Conservation (phyloP, 2,113 vertebrate species). For the Cathartes aura region DNA sequence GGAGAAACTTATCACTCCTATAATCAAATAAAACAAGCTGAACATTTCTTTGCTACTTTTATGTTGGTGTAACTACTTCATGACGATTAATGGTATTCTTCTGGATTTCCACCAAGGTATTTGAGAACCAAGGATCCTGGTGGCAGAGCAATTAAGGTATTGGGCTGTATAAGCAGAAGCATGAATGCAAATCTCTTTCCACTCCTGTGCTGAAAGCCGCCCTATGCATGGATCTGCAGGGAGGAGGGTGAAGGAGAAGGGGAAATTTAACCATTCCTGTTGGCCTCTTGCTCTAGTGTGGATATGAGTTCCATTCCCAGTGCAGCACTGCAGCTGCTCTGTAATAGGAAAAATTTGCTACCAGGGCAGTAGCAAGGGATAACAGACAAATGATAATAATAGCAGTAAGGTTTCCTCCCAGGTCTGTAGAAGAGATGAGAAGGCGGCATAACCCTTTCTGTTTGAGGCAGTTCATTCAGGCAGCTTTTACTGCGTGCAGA, state of each 20-base stretch:
- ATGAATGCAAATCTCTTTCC: background rate
- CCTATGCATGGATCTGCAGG: background rate
- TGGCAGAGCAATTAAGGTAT: background rate
- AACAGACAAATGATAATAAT: background rate
- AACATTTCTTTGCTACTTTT: background rate
- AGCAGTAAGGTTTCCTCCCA: background rate
- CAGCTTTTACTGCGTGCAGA: background rate
- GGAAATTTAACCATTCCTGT: background rate
- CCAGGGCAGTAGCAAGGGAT: background rate
- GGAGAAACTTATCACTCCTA: background rate
- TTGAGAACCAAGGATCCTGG: background rate
- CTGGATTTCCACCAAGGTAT: background rate
- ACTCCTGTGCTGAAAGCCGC: background rate
- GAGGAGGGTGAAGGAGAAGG: background rate
- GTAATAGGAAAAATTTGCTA: background rate
- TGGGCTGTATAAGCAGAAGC: background rate
- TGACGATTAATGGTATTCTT: background rate
- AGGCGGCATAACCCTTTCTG: rapidly evolving
- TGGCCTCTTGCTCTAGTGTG: background rate
- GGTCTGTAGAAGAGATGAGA: background rate
- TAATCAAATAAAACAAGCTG: background rate
- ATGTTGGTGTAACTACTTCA: background rate
- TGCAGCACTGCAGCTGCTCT: background rate
- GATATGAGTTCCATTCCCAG: background rate
- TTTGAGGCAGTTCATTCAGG: background rate